Evolutionary conservation across 2,888 invertebrate species (phyloP), one percentile per base, ranked within the genome.

Genomic region (Incurvaria masculella): DNA sequence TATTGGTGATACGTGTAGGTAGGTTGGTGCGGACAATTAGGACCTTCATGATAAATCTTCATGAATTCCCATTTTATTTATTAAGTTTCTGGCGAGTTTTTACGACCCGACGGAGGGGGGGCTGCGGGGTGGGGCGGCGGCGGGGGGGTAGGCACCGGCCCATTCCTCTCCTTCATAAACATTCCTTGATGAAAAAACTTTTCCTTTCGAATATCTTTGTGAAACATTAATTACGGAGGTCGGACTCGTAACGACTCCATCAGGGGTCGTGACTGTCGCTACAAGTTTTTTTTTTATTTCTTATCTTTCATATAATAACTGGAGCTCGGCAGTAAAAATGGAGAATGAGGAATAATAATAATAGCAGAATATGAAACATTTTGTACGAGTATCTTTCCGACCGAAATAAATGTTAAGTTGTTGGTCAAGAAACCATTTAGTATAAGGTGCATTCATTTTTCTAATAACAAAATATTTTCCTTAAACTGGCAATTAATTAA

Each of bases 31-130:
- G n/a, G n/a, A n/a, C n/a, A n/a, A n/a, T n/a, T n/a, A 68, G 64
- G 63, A 64, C 56, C 57, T 61, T 64, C 60, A 67, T 61, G 70
- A 74, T 76, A 76, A 76, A 76, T 78, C 74, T 75, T 72, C 65
- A 64, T 64, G 64, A 71, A 74, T 72, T 64, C 71, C 68, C 68
- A 61, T 67, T 73, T 73, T 73, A 75, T 75, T 75, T 75, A 78
- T 78, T 76, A 76, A 78, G 78, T 72, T 75, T 75, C 74, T 71
- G 70, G 65, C 66, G 33, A 33, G 68, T 71, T 75, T 74, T 78
- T 76, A 76, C 71, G 78, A 73, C 59, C 21, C 27, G 4, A 64
- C 61, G 59, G 62, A 69, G 65, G 64, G 68, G 67, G 66, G 72
- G 72, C 73, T 75, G 74, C 70, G 56, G 59, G 16, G 40, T 33